Percentiles rank a stretch among this genome's conserved stretches.
These are phyloP conservation scores for Urophycis tenuis DNA, from an alignment of 2,797 vertebrate species.

Conservation along the genomic window DNA sequence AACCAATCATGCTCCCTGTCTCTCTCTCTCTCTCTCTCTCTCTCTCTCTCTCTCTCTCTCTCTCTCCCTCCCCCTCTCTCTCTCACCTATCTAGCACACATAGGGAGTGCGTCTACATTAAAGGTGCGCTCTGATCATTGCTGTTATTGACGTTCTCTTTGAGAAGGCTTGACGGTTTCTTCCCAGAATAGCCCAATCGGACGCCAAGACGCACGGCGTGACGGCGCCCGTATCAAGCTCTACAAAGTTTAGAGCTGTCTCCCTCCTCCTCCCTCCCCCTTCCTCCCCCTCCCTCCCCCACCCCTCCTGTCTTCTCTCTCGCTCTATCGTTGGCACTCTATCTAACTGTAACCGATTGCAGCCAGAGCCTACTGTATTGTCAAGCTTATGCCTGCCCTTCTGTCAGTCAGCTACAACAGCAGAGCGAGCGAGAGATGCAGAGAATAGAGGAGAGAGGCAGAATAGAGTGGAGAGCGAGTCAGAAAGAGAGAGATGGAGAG, in stretches of 20 bases:
- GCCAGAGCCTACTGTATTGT: slow-evolving; percentile 40
- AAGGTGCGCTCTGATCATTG: slow-evolving; percentile 53
- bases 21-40: neutral
- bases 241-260: slow-evolving; percentile 36
- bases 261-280: slow-evolving; percentile 1
- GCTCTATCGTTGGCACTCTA: neutral
- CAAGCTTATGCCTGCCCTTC: slow-evolving; percentile 42
- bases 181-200: slow-evolving; percentile 61
- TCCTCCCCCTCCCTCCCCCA: neutral
- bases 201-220: slow-evolving; percentile 57
- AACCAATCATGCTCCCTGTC: neutral
- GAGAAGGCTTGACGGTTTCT: slow-evolving; percentile 54
- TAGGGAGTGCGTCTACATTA: slow-evolving; percentile 30
- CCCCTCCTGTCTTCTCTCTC: neutral
- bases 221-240: slow-evolving; percentile 45
- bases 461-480: too few species aligned
- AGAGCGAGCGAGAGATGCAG: slow-evolving; percentile 1
- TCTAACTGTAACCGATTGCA: slow-evolving; percentile 46
- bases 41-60: neutral
- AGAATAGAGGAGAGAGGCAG: too few species aligned
- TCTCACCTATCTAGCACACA: slow-evolving; percentile 20
- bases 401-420: slow-evolving; percentile 49
- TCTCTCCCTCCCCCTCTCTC: neutral
- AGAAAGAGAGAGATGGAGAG: too few species aligned
- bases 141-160: slow-evolving; percentile 45